Evolutionary conservation across 2,113 vertebrate genomes (phyloP).

Genomic region (Lepidiolamprologus cunningtoni): DNA sequence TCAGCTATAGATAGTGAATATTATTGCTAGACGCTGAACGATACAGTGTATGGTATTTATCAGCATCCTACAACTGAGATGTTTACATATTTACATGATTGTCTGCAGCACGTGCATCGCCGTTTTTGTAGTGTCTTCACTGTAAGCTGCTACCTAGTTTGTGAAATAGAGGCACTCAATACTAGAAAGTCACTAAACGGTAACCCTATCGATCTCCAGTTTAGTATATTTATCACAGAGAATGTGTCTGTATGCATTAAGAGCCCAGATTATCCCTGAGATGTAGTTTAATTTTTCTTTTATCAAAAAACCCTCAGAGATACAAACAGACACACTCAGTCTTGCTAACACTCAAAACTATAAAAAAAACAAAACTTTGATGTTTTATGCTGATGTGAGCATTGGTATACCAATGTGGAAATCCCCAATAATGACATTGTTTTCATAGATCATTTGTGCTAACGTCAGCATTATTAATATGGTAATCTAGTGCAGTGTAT

Average conservation of each 20-base stretch:
- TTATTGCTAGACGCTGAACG: neutral
- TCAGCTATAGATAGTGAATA: neutral
- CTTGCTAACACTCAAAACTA: neutral
- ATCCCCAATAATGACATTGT: neutral
- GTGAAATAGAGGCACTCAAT: rapidly evolving
- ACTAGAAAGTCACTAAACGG: neutral
- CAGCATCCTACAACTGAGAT: rapidly evolving
- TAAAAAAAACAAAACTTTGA: neutral
- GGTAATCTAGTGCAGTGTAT: neutral
- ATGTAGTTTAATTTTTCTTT: neutral
- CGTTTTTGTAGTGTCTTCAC: neutral
- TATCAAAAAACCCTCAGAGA: neutral
- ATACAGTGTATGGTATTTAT: neutral
- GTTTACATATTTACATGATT: neutral
- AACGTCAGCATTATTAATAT: neutral
- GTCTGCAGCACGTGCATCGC: neutral
- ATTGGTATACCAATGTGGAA: neutral
- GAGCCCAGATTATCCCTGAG: neutral
- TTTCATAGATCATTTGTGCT: neutral
- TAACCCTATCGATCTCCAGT: neutral
- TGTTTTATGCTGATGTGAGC: neutral
- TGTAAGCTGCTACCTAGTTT: neutral
- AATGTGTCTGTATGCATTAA: neutral
- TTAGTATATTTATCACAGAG: neutral
- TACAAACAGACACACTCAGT: neutral